Conservation (phyloP, 1,140 invertebrate species). For the Ips typographus region DNA sequence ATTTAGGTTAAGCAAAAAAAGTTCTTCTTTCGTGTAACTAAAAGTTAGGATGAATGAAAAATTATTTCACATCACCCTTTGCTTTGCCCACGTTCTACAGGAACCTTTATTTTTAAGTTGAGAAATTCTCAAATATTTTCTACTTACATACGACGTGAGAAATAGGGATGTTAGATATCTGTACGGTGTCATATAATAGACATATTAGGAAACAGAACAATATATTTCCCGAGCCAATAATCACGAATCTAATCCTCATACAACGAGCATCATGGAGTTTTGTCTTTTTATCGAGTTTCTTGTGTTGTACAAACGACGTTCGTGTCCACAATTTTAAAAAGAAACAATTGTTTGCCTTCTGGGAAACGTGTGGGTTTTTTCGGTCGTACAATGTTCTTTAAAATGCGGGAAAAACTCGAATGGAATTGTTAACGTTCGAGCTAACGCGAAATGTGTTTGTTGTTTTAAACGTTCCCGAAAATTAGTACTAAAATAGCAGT, state of each 20-base stretch:
- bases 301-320: slow-evolving; percentile 20
- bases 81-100: too few species aligned
- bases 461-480: neutral
- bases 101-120: too few species aligned
- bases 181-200: neutral
- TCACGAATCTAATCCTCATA: slow-evolving; percentile 9
- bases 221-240: slow-evolving; percentile 1
- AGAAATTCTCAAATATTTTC: too few species aligned
- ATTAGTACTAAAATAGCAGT: too few species aligned
- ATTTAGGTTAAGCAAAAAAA: too few species aligned
- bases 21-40: too few species aligned
- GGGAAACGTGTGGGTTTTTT: slow-evolving; percentile 7
- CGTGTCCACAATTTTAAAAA: slow-evolving; percentile 26
- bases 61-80: too few species aligned
- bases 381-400: slow-evolving; percentile 15
- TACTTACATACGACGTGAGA: too few species aligned
- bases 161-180: too few species aligned
- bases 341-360: slow-evolving; percentile 20
- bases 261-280: slow-evolving; percentile 8
- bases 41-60: too few species aligned
- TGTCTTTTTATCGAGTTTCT: slow-evolving; percentile 14
- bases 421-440: slow-evolving; percentile 15
- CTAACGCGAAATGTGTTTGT: neutral
- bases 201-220: neutral
- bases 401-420: slow-evolving; percentile 17